Conservation (phyloP, 2,113 vertebrate genomes). For the Capreolus pygargus region DNA sequence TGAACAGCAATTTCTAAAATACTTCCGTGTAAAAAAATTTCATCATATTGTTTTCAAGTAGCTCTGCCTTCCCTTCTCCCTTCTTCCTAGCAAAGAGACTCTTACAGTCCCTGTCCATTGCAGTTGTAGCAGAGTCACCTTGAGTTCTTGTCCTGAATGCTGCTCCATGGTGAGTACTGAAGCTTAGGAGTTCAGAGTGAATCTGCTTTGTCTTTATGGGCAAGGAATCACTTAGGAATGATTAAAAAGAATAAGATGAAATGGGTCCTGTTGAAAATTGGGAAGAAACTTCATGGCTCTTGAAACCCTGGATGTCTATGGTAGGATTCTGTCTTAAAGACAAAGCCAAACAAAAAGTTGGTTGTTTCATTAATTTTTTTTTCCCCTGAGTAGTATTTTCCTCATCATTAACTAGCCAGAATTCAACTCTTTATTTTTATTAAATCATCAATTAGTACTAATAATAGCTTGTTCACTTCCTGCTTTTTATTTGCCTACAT, state of each 20-base stretch:
- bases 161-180: neutral
- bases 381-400: neutral
- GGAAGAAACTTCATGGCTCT: neutral
- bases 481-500: neutral
- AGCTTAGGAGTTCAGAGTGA: neutral
- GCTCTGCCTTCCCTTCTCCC: neutral
- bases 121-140: neutral
- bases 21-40: neutral
- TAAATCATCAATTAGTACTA: neutral
- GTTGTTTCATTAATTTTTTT: neutral
- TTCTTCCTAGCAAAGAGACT: slow-evolving; percentile 6
- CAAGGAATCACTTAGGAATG: neutral
- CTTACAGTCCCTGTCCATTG: neutral
- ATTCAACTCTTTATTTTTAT: slow-evolving; percentile 13
- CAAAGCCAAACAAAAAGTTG: neutral
- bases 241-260: neutral
- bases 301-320: neutral
- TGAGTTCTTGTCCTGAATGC: neutral
- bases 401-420: neutral
- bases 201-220: neutral
- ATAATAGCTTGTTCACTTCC: neutral
- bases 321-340: neutral
- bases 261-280: neutral
- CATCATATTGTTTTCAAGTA: neutral
- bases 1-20: slow-evolving; percentile 16